Base-by-base conservation (phyloP, 2,888 invertebrate species). In the Steromphala cineraria region DNA sequence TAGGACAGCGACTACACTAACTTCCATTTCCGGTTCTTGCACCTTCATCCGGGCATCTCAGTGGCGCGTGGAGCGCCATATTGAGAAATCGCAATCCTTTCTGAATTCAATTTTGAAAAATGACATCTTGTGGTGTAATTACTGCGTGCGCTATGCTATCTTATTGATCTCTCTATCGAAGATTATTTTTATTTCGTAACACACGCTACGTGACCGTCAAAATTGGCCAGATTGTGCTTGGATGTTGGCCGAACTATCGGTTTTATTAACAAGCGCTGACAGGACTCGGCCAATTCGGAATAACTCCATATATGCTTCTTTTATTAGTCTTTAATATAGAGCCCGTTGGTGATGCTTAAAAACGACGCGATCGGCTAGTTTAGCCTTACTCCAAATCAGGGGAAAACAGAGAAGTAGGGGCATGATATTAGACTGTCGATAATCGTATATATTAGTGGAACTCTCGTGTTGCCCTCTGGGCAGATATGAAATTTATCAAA, bases 61-160 rank as follows among this genome's bases (percentile, higher is more conserved):
- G 62, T 62, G 62, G 28, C 28, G 62, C 17, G 13, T 28, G 62
- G 28, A 62, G 62, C 62, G 62, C 62, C 62, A 62, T 62, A 62
- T 62, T 28, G 62, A 62, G 28, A 24, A 28, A 24, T 62, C 62
- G 28, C 28, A 15, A 62, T 28, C 62, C 46, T 53, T 79, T 79
- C 79, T 67, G 81, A 79, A 82, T 82, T 81, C 81, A 79, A 79
- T 79, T 83, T 83, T 83, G 81, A 83, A 81, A 83, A 83, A 81
- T 83, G 83, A 83, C 83, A 83, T 78, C 79, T 82, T 80, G 67
- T 75, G 53, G 67, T 75, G 76, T 77, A 83, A 83, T 83, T 83
- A 83, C 76, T 19, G 28, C 17, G 24, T 55, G 28, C 17, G 13
- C 36, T 55, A 76, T 31, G 76, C 36, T 55, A 76, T 36, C 40